Evolutionary conservation across 2,113 vertebrate species (phyloP), one percentile per base, ranked within the genome.

Genomic region (Gallinago jamesoni): DNA sequence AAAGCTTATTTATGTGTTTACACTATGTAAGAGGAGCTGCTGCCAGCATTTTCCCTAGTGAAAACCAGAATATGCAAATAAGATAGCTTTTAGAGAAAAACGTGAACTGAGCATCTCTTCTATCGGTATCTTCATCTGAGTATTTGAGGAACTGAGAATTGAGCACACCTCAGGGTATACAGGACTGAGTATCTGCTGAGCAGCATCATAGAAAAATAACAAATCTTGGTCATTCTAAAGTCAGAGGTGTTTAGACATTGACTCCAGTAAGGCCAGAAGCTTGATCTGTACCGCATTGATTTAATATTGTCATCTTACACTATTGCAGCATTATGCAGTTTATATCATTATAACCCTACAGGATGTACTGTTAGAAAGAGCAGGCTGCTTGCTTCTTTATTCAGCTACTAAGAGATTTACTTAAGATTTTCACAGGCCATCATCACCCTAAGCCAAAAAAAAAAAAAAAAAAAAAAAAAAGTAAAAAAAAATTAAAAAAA

Each of bases 1-100:
- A 94, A 93, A 94, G 77, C n/a, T 93, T 95, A 79, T 93, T 96
- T 93, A 91, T 90, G 76, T 96, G 83, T 94, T 96, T 95, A 89
- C 31, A 47, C 43, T 82, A 87, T 16, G 27, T 37, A 62, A 78
- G 53, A 66, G 77, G 37, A 95, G 43, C 28, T 94, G 82, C 39
- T 91, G 94, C 94, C 94, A 92, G 80, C 84, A 92, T 31, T 62
- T 89, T 94, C 91, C 84, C 86, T n/a, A 78, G 73, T 91, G 94
- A 87, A 95, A 92, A 92, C 28, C 35, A 89, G 84, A 81, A 64
- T 76, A 57, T 82, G 66, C 39, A 95, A 93, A 76, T 87, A 89
- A 94, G 74, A 64, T 52, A 92, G 52, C 68, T 90, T 95, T 81
- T 68, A 64, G 37, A 53, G 66, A 66, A 95, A 93, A 90, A 62